Percentiles rank a stretch among this genome's conserved stretches.
Conservation (phyloP, 2,113 vertebrate genomes). For the Phalacrocorax pelagicus region DNA sequence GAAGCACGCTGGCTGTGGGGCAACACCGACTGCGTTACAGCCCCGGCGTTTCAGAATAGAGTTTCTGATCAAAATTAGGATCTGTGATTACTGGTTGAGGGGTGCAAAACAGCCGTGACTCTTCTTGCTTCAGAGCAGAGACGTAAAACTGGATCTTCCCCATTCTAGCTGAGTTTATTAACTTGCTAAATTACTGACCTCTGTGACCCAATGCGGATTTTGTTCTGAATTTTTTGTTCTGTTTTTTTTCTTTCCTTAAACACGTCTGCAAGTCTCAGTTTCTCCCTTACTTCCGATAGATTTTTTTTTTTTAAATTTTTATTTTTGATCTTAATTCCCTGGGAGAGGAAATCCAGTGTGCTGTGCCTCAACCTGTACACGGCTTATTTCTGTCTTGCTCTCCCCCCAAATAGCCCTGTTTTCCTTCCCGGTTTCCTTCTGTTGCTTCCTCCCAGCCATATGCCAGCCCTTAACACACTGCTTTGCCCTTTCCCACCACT, state of each 20-base stretch:
- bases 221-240: background rate
- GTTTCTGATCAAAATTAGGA: background rate
- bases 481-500: background rate
- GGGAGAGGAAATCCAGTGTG: background rate
- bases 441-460: background rate
- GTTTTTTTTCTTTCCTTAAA: background rate
- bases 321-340: background rate
- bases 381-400: background rate
- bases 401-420: background rate
- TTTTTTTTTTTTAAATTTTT: background rate
- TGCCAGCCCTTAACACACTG: background rate
- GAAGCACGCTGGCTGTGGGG: rapidly evolving
- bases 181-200: too few relatives aligned
- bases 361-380: rapidly evolving
- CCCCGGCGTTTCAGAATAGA: rapidly evolving
- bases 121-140: background rate
- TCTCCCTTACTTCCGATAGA: background rate
- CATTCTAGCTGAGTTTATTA: too few relatives aligned
- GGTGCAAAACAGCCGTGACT: background rate
- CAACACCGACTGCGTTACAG: rapidly evolving
- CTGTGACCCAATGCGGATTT: background rate
- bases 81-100: background rate
- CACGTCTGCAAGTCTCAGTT: rapidly evolving
- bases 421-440: background rate
- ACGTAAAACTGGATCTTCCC: background rate